Evolutionary conservation across 2,113 vertebrate species (phyloP), one percentile per base, ranked within the genome.

Genomic region (Psittacula cyanocephala): DNA sequence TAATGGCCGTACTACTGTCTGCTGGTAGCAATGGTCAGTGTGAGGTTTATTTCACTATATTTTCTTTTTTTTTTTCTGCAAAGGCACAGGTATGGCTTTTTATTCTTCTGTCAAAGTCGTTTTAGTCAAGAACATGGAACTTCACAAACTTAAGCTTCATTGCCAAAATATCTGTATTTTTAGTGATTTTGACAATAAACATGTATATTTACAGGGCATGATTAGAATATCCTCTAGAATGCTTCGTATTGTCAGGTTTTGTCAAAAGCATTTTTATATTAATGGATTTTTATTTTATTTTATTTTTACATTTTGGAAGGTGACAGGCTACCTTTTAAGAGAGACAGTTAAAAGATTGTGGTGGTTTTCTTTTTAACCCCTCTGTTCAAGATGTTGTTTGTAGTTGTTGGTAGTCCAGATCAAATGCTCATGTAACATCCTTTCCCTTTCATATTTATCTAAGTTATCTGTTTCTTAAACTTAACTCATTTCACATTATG

Each of bases 341-440:
- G 4, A 68, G 5, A 35, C 1, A 24, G 3, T 3, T 25, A 70
- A 29, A 69, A 81, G 2, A 27, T 13, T 35, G 1, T 7, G 2
- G 16, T 2, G 0, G 0, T 16, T 47, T 77, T 28, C 2, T 31
- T 86, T 64, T 60, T 17, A 52, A 6, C 37, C 2, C 3, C 0
- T 2, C 6, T 74, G 83, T n/a, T 37, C 6, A 55, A 70, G 3
- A 6, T 27, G 1, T 15, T 74, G 70, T 88, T 35, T 2, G 62
- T 6, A 47, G 4, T 57, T 74, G 75, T 88, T 35, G 2, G 62
- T 6, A 47, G 5, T 57, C 11, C 6, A 77, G 5, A 53, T 23
- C 14, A 86, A 64, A 59, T 1, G 8, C 2, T 52, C 28, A 20
- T 29, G 6, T 13, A 65, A 4, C 7, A 69, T 77, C 6, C 3